Evolutionary conservation across 2,113 vertebrate species (phyloP).

Genomic region (Isurus oxyrinchus): DNA sequence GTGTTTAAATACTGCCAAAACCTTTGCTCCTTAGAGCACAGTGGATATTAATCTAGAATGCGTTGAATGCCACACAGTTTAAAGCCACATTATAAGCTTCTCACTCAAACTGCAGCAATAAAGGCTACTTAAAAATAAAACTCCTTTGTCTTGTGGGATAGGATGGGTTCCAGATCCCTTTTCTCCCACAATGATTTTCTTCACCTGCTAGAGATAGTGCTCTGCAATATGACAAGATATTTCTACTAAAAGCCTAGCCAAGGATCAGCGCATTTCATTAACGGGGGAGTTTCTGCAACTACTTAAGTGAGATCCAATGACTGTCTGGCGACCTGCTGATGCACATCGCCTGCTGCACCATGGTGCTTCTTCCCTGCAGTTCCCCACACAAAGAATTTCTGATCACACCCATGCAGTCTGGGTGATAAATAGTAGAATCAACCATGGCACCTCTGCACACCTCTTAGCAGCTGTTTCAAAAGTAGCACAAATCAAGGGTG

Average conservation of each 20-base stretch:
- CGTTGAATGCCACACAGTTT: background rate
- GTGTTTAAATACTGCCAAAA: background rate
- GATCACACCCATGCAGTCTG: slow-evolving; percentile 17
- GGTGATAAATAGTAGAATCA: slow-evolving; percentile 25
- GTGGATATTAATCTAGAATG: background rate
- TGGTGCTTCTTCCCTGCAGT: slow-evolving; percentile 25
- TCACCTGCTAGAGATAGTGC: slow-evolving; percentile 8
- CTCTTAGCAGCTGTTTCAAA: slow-evolving; percentile 26
- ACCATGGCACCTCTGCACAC: background rate
- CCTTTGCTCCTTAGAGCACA: background rate
- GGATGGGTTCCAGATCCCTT: background rate
- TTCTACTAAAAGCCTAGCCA: background rate
- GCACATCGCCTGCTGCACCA: background rate
- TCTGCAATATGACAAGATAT: background rate
- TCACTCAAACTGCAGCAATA: background rate
- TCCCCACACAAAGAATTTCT: slow-evolving; percentile 17
- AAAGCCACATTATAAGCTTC: background rate
- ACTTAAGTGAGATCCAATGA: slow-evolving; percentile 33
- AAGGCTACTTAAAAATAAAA: background rate
- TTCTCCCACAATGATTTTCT: background rate
- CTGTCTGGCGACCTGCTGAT: slow-evolving; percentile 25
- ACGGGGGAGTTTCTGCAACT: slow-evolving; percentile 28
- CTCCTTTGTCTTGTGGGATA: background rate
- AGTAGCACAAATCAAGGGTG: slow-evolving; percentile 13
- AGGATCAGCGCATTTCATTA: background rate